A percentile compares a stretch with the other conserved stretches of the same genome.
Conservation (phyloP, 2,113 vertebrate genomes). For the Gallinago paraguaiae region DNA sequence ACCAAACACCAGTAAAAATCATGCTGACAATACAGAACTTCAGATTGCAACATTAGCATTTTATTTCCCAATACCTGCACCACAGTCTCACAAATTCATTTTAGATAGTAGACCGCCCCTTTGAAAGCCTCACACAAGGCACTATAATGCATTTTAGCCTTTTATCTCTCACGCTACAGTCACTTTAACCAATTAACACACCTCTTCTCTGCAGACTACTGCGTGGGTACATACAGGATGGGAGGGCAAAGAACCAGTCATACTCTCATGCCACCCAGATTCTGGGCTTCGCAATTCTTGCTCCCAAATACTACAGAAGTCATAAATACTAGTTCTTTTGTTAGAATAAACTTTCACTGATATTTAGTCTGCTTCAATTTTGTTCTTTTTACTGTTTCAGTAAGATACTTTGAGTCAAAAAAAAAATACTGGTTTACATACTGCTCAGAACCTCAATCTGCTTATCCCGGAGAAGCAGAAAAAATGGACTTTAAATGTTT, state of each 20-base stretch:
- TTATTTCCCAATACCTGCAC: neutral
- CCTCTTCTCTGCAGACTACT: neutral
- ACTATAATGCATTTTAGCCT: neutral
- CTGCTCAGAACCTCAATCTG: neutral
- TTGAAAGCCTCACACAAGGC: neutral
- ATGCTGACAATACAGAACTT: neutral
- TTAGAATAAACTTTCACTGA: neutral
- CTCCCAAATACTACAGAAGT: neutral
- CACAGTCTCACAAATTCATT: neutral
- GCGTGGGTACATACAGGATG: neutral
- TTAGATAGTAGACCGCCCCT: neutral
- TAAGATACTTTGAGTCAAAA: neutral
- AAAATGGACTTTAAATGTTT: neutral
- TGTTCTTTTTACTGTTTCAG: neutral
- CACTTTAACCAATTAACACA: neutral
- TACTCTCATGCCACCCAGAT: neutral
- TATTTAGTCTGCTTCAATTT: neutral
- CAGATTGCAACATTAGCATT: neutral
- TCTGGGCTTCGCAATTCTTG: neutral
- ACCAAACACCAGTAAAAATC: neutral
- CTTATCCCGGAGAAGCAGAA: neutral
- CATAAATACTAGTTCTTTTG: neutral
- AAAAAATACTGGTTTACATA: neutral
- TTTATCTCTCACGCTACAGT: neutral
- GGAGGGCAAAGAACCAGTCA: neutral